Conservation (phyloP, 35 echinoderm and acorn worm species). For the Heliocidaris tuberculata region DNA sequence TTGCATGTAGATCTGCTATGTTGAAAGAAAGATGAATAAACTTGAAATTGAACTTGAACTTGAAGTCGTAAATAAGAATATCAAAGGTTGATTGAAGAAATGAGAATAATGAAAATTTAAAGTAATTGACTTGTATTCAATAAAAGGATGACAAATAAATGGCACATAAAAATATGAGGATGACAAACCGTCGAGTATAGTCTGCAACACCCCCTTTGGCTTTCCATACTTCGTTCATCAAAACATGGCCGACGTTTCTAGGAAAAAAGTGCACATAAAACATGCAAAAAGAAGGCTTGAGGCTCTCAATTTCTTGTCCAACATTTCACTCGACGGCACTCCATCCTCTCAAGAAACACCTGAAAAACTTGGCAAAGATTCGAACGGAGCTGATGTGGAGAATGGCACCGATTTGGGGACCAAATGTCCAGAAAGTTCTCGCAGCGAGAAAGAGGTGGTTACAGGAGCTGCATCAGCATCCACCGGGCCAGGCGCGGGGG, state of each 20-base stretch:
- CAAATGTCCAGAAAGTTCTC: background rate
- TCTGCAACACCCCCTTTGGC: background rate
- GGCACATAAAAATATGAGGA: too few relatives aligned
- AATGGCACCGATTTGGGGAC: background rate
- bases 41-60: too few relatives aligned
- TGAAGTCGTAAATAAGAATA: too few relatives aligned
- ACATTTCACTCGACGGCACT: conserved; percentile 66
- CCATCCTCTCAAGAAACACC: background rate
- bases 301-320: conserved; percentile 61
- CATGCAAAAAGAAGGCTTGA: conserved; percentile 65
- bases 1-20: too few relatives aligned
- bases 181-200: too few relatives aligned
- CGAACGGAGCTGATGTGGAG: conserved; percentile 10
- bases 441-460: conserved; percentile 26
- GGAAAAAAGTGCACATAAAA: conserved; percentile 43
- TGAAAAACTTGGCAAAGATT: background rate
- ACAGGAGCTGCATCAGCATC: background rate
- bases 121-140: too few relatives aligned
- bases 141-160: too few relatives aligned
- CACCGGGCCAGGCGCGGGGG: background rate
- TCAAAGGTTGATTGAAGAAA: too few relatives aligned
- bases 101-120: too few relatives aligned
- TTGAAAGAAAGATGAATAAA: too few relatives aligned
- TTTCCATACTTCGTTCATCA: background rate
- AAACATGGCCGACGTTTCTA: conserved; percentile 56